Percentiles rank a stretch among this genome's conserved stretches.
Conservation (phyloP, 2,797 vertebrate genomes). For the Tolypeutes matacus region DNA sequence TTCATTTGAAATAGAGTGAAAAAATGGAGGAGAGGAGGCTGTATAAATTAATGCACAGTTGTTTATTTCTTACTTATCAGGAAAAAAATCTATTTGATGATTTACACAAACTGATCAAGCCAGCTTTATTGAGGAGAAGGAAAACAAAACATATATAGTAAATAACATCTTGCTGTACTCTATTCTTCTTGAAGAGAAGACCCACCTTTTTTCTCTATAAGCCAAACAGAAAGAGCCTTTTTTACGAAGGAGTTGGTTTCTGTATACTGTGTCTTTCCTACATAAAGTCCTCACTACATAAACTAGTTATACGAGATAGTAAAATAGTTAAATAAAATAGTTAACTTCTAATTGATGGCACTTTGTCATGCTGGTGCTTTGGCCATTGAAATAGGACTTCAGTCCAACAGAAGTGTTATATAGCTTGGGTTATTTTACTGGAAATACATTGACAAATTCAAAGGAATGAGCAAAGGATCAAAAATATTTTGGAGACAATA, state of each 20-base stretch:
- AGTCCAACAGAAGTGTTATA: neutral
- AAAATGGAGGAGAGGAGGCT: neutral
- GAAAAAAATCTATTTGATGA: neutral
- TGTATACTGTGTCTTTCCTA: neutral
- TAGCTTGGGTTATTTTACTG: neutral
- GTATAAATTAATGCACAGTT: neutral
- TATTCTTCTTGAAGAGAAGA: neutral
- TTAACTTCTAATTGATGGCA: neutral
- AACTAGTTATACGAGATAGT: slow-evolving; percentile 21
- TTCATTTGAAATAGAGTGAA: neutral
- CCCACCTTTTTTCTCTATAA: neutral
- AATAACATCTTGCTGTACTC: rapidly evolving
- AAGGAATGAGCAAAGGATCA: neutral
- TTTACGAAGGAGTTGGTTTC: neutral
- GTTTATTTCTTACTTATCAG: neutral
- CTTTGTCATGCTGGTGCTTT: neutral
- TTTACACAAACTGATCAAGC: neutral
- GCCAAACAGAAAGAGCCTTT: neutral
- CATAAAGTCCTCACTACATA: neutral
- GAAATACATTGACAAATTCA: neutral
- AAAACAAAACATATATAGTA: neutral
- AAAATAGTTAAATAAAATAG: no score
- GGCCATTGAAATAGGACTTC: neutral
- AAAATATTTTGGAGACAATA: slow-evolving; percentile 22
- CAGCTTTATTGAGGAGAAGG: neutral